Percentiles rank a stretch among this genome's conserved stretches.
phyloP scores from a whole-genome alignment of 2,113 vertebrate genomes.

The Lepisosteus osseus region DNA sequence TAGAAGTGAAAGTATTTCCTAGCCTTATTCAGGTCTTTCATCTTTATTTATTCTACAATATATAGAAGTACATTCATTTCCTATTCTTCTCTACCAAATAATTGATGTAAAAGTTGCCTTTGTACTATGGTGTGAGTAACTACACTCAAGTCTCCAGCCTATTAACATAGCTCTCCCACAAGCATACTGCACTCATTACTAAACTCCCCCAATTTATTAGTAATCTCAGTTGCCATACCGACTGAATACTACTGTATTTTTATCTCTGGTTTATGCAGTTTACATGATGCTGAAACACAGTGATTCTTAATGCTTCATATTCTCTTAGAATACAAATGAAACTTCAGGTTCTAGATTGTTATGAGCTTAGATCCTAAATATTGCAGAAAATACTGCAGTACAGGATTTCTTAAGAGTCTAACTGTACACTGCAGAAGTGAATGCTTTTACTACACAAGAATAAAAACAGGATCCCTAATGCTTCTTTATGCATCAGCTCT shows the following conservation, averaged over 20 bases:
- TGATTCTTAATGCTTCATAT: not conserved
- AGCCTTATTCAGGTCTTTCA: too few relatives aligned
- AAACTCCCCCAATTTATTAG: not conserved
- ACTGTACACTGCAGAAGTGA: too few relatives aligned
- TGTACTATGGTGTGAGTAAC: not conserved
- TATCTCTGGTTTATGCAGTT: not conserved
- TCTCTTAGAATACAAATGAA: not conserved
- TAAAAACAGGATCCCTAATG: too few relatives aligned
- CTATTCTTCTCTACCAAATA: not conserved
- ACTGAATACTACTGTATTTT: not conserved
- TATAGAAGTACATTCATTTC: not conserved
- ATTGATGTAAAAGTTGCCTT: not conserved
- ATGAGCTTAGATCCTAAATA: not conserved
- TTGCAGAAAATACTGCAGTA: not conserved
- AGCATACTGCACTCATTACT: not conserved
- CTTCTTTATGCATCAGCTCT: too few relatives aligned
- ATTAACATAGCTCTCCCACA: not conserved
- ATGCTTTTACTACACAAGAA: too few relatives aligned
- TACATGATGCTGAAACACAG: not conserved
- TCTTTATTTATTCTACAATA: too few relatives aligned
- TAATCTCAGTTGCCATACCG: constrained; percentile 14
- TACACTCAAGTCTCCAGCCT: not conserved
- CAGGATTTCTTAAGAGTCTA: too few relatives aligned
- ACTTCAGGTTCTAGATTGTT: not conserved
- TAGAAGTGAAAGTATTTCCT: too few relatives aligned